Evolutionary conservation across 2,113 vertebrate species (phyloP).

Genomic region (Colaptes auratus): DNA sequence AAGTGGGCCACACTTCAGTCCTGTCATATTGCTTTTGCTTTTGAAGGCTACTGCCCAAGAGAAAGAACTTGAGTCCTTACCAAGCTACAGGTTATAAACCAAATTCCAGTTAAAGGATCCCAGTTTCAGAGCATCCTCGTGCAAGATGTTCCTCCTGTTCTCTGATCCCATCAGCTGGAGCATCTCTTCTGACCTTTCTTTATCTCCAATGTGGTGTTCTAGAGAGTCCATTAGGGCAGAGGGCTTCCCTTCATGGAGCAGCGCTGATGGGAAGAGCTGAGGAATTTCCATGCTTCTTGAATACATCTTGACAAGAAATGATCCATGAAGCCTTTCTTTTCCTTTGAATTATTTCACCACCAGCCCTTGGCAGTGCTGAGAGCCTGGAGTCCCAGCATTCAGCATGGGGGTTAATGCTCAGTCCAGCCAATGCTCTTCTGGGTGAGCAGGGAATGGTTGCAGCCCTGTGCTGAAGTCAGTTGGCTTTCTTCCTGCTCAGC

Average conservation of each 20-base stretch:
- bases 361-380: background rate
- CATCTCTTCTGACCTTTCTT: background rate
- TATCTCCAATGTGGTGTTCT: background rate
- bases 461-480: conserved; percentile 26
- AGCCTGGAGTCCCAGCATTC: background rate
- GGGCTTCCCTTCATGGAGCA: background rate
- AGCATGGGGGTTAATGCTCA: background rate
- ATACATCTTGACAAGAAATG: background rate
- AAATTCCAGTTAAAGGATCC: conserved; percentile 17
- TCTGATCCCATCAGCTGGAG: background rate
- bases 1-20: background rate
- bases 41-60: conserved; percentile 11
- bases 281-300: background rate
- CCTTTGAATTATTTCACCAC: background rate
- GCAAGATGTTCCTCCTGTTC: background rate
- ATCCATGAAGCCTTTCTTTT: background rate
- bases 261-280: background rate
- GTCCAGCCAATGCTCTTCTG: background rate
- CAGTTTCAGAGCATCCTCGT: background rate
- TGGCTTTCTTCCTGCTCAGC: conserved; percentile 17
- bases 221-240: background rate
- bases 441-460: background rate
- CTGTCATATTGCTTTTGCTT: background rate
- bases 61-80: background rate
- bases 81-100: background rate